Evolutionary conservation across 2,797 vertebrate genomes (phyloP).

Genomic region (Danio kyathit): DNA sequence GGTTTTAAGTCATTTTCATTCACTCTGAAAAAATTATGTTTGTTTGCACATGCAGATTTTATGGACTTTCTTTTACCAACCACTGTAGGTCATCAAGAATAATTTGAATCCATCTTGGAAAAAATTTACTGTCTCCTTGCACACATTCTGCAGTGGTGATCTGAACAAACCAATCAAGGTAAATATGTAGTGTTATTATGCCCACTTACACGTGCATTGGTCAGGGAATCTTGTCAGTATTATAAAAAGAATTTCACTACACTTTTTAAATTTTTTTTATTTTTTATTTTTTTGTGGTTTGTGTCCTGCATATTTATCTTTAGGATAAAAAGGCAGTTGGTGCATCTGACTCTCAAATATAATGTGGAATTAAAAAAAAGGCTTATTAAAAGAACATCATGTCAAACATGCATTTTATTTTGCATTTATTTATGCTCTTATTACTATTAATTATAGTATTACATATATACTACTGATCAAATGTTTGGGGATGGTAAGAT

Average conservation of each 20-base stretch:
- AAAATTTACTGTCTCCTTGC: slow-evolving; percentile 86
- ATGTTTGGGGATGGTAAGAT: background rate
- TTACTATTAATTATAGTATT: too few species aligned
- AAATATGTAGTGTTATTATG: slow-evolving; percentile 15
- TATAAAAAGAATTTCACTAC: background rate
- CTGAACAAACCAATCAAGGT: slow-evolving; percentile 88
- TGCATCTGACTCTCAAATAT: background rate
- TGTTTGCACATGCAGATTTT: background rate
- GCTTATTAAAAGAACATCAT: background rate
- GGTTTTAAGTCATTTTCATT: slow-evolving; percentile 70
- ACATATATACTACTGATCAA: background rate
- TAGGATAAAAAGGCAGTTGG: background rate
- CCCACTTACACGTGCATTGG: background rate
- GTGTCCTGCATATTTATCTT: background rate
- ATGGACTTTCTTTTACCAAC: background rate
- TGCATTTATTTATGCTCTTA: too few species aligned
- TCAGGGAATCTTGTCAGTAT: background rate
- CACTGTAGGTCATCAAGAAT: slow-evolving; percentile 90
- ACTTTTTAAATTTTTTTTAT: too few species aligned
- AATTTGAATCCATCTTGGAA: slow-evolving; percentile 91
- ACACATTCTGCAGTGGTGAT: slow-evolving; percentile 89
- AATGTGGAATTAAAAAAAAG: background rate
- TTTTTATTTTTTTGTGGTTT: too few species aligned
- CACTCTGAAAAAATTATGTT: background rate
- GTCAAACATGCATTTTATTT: background rate